These are phyloP conservation scores for Onychostoma macrolepis DNA, from an alignment of 2,113 vertebrate species.

Conservation along the genomic window DNA sequence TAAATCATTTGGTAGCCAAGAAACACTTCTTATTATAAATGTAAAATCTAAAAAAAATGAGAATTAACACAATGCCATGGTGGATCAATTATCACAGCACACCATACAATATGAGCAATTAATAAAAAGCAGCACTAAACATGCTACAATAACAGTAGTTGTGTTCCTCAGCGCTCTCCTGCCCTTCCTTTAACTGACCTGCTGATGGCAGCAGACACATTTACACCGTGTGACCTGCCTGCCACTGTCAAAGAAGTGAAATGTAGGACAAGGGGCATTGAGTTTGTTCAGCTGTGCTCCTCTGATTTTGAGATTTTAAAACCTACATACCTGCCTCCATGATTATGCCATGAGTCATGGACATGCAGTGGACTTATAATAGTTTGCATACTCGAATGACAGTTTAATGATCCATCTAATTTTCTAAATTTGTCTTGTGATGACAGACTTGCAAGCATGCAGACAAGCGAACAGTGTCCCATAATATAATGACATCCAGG, in stretches of 20 bases:
- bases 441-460: slow-evolving; percentile 3
- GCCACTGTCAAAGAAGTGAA: background rate
- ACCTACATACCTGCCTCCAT: background rate
- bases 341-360: background rate
- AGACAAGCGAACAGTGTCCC: background rate
- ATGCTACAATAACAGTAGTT: background rate
- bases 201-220: slow-evolving; percentile 48
- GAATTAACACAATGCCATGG: background rate
- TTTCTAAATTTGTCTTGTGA: slow-evolving; percentile 7
- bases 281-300: slow-evolving; percentile 25
- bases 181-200: slow-evolving; percentile 8
- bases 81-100: background rate
- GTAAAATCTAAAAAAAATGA: background rate
- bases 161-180: background rate
- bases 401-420: background rate
- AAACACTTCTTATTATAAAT: too few relatives aligned
- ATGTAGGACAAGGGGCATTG: slow-evolving; percentile 27
- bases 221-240: background rate
- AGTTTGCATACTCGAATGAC: background rate
- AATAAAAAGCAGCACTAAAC: background rate
- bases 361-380: slow-evolving; percentile 4
- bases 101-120: background rate
- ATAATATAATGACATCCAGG: background rate
- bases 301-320: slow-evolving; percentile 34
- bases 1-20: too few relatives aligned